Base-by-base conservation (phyloP, 2,113 vertebrate species). In the Lathamus discolor region DNA sequence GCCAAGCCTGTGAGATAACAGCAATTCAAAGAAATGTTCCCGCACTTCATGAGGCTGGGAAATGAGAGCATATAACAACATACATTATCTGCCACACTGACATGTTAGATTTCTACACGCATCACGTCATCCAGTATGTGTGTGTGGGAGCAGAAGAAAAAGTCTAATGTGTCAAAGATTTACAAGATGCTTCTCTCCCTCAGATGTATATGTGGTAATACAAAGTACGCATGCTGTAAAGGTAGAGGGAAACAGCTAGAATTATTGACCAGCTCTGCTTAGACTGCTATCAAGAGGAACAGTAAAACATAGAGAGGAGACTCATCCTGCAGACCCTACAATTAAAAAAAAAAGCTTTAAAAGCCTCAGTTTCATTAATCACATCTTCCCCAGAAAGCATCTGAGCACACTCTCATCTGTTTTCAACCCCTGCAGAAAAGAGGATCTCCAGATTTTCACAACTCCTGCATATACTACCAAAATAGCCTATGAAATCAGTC, bases 181-280 rank as follows among this genome's bases (percentile, higher is more conserved):
- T 76, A 27, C 25, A 41, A 69, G 43, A 57, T 85, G 39, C 78
- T 93, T 33, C 35, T 61, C 25, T 41, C 64, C 49, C 37, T 87
- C 29, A 10, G 2, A 19, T 18, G n/a, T 11, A 2, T 29, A 20
- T 7, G 17, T 54, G 37, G 24, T n/a, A 41, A 41, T 7, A 5
- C 31, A 28, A 31, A 66, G 44, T 22, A 4, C 0, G 0, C 29
- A 2, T 8, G 43, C 35, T 35, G 46, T 28, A 48, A 54, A 63
- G 28, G 14, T 7, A 44, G 11, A 14, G 46, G 25, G 51, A 67
- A 83, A 46, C 23, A 17, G 20, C 11, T 37, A 70, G 37, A 62
- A 37, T 48, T 75, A 10, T 7, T 64, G 41, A 20, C 46, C 46
- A 46, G 11, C 13, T 81, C 69, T 54, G 28, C 27, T n/a, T 4